Evolutionary conservation across 2,113 vertebrate genomes (phyloP).

Genomic region (Calyptommatus sinebrachiatus): DNA sequence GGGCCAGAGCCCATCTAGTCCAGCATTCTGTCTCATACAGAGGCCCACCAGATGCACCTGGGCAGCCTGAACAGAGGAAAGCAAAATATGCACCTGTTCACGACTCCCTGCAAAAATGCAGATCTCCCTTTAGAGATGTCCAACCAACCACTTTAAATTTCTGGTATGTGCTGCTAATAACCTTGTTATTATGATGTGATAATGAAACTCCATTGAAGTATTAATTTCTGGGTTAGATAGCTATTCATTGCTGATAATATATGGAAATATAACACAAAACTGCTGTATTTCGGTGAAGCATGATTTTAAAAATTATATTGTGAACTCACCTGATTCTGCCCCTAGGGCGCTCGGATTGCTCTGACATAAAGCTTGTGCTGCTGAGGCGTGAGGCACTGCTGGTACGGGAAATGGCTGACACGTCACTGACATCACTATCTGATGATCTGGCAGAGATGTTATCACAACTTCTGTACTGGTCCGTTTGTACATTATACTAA

Average conservation of each 20-base stretch:
- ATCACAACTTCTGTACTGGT: conserved; percentile 92
- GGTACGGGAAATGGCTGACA: conserved; percentile 92
- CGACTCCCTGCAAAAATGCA: too few species aligned
- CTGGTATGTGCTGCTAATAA: not conserved
- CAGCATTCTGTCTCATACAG: too few species aligned
- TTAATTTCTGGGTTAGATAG: not conserved
- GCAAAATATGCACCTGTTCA: too few species aligned
- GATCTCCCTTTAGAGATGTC: too few species aligned
- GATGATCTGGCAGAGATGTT: conserved; percentile 94
- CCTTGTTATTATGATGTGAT: not conserved
- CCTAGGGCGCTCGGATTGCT: conserved; percentile 92
- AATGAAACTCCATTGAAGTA: not conserved
- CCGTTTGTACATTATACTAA: conserved; percentile 87
- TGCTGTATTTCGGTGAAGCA: not conserved
- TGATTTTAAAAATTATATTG: conserved; percentile 12
- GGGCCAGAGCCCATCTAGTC: too few species aligned
- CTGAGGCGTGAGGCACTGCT: conserved; percentile 98
- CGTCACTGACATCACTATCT: conserved; percentile 96
- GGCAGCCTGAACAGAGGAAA: too few species aligned
- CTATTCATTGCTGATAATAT: not conserved
- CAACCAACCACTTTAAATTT: not conserved
- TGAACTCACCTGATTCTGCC: conserved; percentile 90
- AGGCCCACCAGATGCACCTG: too few species aligned
- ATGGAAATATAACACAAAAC: not conserved
- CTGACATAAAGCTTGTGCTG: conserved; percentile 98